Conservation (phyloP, 2,888 invertebrate genomes). For the Lithophane socia region DNA sequence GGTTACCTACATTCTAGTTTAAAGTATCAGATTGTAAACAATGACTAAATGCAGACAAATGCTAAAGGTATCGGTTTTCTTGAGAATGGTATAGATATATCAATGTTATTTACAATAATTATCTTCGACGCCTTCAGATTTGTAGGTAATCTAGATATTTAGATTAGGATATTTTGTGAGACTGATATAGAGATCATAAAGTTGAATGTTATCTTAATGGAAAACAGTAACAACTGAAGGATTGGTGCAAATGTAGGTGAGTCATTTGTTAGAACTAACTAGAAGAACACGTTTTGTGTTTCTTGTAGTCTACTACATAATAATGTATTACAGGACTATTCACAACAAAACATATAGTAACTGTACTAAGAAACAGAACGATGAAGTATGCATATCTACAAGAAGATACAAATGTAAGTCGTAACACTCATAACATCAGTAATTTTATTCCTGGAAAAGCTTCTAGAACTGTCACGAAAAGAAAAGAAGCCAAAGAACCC, state of each 20-base stretch:
- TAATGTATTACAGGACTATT: background rate
- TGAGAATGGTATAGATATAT: slow-evolving; percentile 50
- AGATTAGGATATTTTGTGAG: slow-evolving; percentile 61
- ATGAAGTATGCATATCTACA: background rate
- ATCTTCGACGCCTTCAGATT: slow-evolving; percentile 56
- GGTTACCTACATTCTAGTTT: slow-evolving; percentile 62
- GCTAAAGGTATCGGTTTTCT: slow-evolving; percentile 51
- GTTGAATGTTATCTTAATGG: slow-evolving; percentile 63
- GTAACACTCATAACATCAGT: background rate
- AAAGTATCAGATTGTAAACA: slow-evolving; percentile 58
- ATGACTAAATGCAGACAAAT: slow-evolving; percentile 60
- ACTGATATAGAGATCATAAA: slow-evolving; percentile 60
- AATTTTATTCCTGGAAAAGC: background rate
- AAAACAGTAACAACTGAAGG: slow-evolving; percentile 56
- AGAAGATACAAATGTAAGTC: background rate
- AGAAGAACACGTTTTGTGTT: slow-evolving; percentile 30
- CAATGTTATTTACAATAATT: slow-evolving; percentile 60
- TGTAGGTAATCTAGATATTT: slow-evolving; percentile 62
- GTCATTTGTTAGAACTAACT: slow-evolving; percentile 52
- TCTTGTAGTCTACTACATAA: background rate
- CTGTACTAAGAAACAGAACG: background rate
- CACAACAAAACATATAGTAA: no score
- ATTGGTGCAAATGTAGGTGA: slow-evolving; percentile 45
- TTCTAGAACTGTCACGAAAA: background rate
- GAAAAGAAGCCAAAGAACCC: slow-evolving; percentile 9